Evolutionary conservation across 2,797 vertebrate species (phyloP).

Genomic region (Gouania willdenowi): DNA sequence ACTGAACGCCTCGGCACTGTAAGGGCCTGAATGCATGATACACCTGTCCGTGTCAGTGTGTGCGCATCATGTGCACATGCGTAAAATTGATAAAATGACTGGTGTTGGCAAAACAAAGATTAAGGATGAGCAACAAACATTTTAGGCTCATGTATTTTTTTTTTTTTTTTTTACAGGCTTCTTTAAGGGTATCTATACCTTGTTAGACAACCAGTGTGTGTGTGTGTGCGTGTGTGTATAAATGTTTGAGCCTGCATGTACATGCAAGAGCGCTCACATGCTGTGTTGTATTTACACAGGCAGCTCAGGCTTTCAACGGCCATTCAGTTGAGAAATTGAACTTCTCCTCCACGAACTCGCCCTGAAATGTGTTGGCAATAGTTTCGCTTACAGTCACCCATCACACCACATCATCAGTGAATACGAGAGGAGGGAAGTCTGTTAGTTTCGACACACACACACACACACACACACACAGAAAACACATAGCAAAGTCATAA

Average conservation of each 20-base stretch:
- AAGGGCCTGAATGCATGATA: slow-evolving; percentile 55
- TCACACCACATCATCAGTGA: slow-evolving; percentile 57
- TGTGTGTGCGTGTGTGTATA: slow-evolving; percentile 1
- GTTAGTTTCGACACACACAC: slow-evolving; percentile 43
- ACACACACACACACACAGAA: slow-evolving; percentile 41
- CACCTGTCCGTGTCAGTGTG: slow-evolving; percentile 27
- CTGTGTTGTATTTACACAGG: slow-evolving; percentile 41
- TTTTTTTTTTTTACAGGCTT: slow-evolving; percentile 14
- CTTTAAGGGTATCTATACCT: not conserved
- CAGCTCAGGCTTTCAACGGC: slow-evolving; percentile 43
- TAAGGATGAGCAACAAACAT: slow-evolving; percentile 21
- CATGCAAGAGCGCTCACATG: slow-evolving; percentile 5
- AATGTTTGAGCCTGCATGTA: slow-evolving; percentile 3
- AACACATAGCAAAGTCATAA: slow-evolving; percentile 61
- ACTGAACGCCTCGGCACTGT: slow-evolving; percentile 48
- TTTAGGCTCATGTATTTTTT: slow-evolving; percentile 26
- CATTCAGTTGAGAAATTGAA: slow-evolving; percentile 62
- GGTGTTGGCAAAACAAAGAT: slow-evolving; percentile 25
- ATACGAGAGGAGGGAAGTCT: slow-evolving; percentile 50
- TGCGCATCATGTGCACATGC: slow-evolving; percentile 15
- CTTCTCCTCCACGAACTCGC: slow-evolving; percentile 50
- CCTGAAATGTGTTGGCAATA: slow-evolving; percentile 58
- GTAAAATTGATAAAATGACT: slow-evolving; percentile 19
- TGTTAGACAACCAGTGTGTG: too few relatives aligned
- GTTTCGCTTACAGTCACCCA: slow-evolving; percentile 56